phyloP scores from a whole-genome alignment of 2,888 invertebrate genomes.

The Busseola fusca region DNA sequence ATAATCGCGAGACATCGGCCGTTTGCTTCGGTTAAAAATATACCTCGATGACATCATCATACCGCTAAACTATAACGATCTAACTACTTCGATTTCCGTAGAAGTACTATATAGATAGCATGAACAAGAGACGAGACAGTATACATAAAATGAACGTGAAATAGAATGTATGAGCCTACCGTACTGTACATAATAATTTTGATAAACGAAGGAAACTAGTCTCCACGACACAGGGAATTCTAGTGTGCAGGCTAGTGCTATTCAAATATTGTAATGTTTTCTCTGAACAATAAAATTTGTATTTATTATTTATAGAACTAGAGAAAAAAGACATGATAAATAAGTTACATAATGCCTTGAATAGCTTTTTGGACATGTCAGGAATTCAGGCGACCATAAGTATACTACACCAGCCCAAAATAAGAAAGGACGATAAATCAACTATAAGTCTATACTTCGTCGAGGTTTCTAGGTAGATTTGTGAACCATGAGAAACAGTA shows the following conservation, averaged over 20 bases:
- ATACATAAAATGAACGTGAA: background rate
- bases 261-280: too few relatives aligned
- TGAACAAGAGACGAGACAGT: background rate
- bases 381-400: background rate
- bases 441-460: background rate
- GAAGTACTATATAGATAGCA: background rate
- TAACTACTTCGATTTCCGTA: conserved; percentile 18
- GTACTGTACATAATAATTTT: too few relatives aligned
- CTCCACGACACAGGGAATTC: too few relatives aligned
- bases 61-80: background rate
- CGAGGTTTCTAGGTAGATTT: background rate
- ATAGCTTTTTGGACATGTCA: background rate
- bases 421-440: background rate
- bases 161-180: too few relatives aligned
- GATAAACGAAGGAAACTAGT: too few relatives aligned
- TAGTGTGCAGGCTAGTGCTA: too few relatives aligned
- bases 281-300: too few relatives aligned
- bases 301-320: too few relatives aligned
- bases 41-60: conserved; percentile 41
- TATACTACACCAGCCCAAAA: background rate
- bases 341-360: background rate
- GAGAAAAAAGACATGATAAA: background rate
- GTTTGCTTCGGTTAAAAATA: conserved; percentile 39
- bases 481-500: background rate
- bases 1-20: conserved; percentile 20